Base-by-base conservation (phyloP, 2,888 invertebrate genomes). In the Yponomeuta malinellus region DNA sequence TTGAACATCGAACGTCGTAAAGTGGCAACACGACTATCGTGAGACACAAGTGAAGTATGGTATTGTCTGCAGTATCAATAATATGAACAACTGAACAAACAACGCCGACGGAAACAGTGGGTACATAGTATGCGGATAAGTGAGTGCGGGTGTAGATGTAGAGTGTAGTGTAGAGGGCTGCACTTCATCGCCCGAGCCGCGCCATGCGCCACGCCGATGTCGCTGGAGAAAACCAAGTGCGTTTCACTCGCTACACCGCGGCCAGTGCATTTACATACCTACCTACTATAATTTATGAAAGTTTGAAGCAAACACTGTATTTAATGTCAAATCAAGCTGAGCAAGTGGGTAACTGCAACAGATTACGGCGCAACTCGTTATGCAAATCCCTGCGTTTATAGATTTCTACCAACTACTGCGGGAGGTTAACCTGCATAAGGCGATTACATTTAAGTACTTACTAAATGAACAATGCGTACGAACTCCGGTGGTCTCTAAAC, bases 21-120 rank as follows among this genome's bases (percentile, higher is more conserved):
- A 43, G 43, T 5, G 5, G 43, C 43, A 43, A 23, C 10, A 29
- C 65, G 29, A 31, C 29, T 23, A 63, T 23, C 29, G 29, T 31
- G 31, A 29, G 64, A 64, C 2, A 8, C 29, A 64, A 64, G n/a
- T 64, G 29, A 31, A 64, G 29, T 31, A 64, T 64, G 6, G 31
- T 15, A 64, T 64, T 31, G 64, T 15, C 52, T 59, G 15, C 15
- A 59, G 52, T 59, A 59, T 59, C 52, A 59, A 59, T 59, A 59
- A 59, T 59, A 15, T 59, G 52, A 59, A 59, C 52, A 59, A 59
- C 52, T 59, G 52, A 59, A 59, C 52, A 59, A 59, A 59, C 52
- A 59, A 12, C 52, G 52, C 63, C n/a, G 63, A 63, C 63, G 63
- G 63, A 63, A 10, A 29, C 64, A 29, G 10, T 23, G 23, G 23